These are phyloP conservation scores for Lycorma delicatula DNA, from an alignment of 1,140 invertebrate species.

Conservation along the genomic window DNA sequence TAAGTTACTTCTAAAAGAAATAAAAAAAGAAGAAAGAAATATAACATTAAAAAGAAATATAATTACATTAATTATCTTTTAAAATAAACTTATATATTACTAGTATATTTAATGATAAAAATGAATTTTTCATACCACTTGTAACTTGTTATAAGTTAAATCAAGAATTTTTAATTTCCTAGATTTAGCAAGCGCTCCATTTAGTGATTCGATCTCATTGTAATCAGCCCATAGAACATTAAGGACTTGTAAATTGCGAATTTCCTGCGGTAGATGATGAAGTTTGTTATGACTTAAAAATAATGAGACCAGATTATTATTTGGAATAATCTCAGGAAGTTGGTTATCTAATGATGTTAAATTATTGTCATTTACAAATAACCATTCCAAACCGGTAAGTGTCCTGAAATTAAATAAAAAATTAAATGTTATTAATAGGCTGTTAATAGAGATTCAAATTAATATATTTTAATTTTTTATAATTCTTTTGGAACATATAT, in stretches of 20 bases:
- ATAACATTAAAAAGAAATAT: too few species aligned
- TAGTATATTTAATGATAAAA: neutral
- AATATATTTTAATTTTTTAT: too few species aligned
- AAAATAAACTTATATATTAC: too few species aligned
- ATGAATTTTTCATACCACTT: conserved; percentile 46
- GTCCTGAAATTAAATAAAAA: too few species aligned
- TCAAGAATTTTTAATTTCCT: conserved; percentile 52
- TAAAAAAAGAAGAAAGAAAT: too few species aligned
- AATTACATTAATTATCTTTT: too few species aligned
- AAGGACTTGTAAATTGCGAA: conserved; percentile 52
- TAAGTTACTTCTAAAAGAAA: too few species aligned
- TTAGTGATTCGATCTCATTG: conserved; percentile 57
- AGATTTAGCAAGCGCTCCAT: conserved; percentile 57
- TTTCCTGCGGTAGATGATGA: conserved; percentile 54
- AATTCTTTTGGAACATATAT: too few species aligned
- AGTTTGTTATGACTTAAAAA: conserved; percentile 63
- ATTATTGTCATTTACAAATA: conserved; percentile 66
- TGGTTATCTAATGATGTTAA: conserved; percentile 62
- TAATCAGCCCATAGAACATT: conserved; percentile 59
- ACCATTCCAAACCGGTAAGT: conserved; percentile 62
- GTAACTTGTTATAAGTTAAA: conserved; percentile 61
- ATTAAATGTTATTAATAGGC: too few species aligned
- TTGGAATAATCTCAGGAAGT: conserved; percentile 50
- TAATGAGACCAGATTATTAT: conserved; percentile 53
- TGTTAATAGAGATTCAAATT: too few species aligned